A percentile compares a stretch with the other conserved stretches of the same genome.
These are phyloP conservation scores for Pangasius mekongensis DNA, from an alignment of 2,797 vertebrate genomes.

Conservation along the genomic window DNA sequence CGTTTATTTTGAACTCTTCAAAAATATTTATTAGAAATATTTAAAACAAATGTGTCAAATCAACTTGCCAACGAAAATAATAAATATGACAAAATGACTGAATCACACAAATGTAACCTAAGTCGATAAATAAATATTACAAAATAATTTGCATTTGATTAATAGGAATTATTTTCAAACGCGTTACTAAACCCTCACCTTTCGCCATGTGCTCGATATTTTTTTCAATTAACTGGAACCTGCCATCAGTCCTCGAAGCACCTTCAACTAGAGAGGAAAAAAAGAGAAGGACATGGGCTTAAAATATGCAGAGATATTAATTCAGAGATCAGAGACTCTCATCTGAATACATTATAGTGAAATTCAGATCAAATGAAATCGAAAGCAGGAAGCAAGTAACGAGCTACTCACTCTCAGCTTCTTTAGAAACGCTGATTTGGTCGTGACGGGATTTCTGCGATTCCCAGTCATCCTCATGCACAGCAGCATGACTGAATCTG, in stretches of 20 bases:
- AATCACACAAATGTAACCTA: not conserved
- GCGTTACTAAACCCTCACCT: slow-evolving; percentile 74
- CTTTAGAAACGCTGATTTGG: slow-evolving; percentile 79
- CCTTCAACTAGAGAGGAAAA: slow-evolving; percentile 78
- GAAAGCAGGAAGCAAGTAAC: not conserved
- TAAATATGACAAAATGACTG: not conserved
- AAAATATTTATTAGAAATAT: not conserved
- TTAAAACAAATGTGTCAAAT: not conserved
- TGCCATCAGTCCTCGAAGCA: slow-evolving; percentile 80
- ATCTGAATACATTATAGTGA: slow-evolving; percentile 15
- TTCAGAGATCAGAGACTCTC: slow-evolving; percentile 23
- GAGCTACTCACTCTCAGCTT: slow-evolving; percentile 77
- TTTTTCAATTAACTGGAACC: slow-evolving; percentile 82
- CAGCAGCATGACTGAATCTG: slow-evolving; percentile 77
- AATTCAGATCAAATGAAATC: slow-evolving; percentile 17
- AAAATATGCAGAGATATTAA: slow-evolving; percentile 24
- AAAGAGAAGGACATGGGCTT: slow-evolving; percentile 20
- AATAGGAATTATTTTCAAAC: not conserved
- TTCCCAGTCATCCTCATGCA: slow-evolving; percentile 79
- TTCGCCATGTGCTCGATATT: slow-evolving; percentile 94
- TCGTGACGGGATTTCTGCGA: slow-evolving; percentile 82
- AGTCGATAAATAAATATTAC: not conserved
- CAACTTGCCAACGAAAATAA: not conserved
- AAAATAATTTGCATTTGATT: not conserved
- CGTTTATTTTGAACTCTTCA: not conserved